Conservation (phyloP, 2,797 vertebrate species). For the Syndactyla subalaris region DNA sequence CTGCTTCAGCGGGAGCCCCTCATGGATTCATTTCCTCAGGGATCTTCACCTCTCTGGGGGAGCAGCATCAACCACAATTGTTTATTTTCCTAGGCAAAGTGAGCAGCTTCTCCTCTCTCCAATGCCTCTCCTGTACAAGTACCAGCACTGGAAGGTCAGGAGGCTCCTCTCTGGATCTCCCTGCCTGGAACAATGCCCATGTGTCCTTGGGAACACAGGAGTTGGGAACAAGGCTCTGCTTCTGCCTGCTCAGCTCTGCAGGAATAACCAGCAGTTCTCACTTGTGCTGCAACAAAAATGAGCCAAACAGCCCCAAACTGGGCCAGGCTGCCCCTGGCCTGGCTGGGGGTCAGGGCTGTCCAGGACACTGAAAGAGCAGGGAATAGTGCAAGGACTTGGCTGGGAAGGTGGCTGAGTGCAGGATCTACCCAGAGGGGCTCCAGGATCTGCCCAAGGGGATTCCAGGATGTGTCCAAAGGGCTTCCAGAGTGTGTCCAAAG, state of each 20-base stretch:
- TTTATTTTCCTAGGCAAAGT: not conserved
- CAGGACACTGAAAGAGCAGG: not conserved
- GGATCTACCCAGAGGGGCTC: not conserved
- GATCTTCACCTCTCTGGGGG: not conserved
- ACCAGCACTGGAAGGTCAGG: rapidly evolving
- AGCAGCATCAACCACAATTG: rapidly evolving
- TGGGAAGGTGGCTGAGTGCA: rapidly evolving
- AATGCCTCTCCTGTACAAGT: not conserved
- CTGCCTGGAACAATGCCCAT: rapidly evolving
- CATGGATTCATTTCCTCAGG: not conserved
- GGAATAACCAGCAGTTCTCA: not conserved
- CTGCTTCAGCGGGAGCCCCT: not conserved
- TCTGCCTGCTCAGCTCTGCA: not conserved
- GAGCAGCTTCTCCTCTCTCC: not conserved
- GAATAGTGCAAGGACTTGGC: rapidly evolving
- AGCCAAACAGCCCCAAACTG: not conserved
- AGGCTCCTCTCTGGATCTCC: not conserved
- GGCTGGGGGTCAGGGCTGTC: not conserved
- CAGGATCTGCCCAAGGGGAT: too few relatives aligned
- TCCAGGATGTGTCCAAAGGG: too few relatives aligned
- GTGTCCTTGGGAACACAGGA: not conserved
- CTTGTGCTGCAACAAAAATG: rapidly evolving
- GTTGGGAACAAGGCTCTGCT: not conserved
- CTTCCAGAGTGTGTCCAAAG: too few relatives aligned
- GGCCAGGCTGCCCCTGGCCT: rapidly evolving